phyloP scores from a whole-genome alignment of 2,888 invertebrate genomes.

The Zhengitettix transpicula region DNA sequence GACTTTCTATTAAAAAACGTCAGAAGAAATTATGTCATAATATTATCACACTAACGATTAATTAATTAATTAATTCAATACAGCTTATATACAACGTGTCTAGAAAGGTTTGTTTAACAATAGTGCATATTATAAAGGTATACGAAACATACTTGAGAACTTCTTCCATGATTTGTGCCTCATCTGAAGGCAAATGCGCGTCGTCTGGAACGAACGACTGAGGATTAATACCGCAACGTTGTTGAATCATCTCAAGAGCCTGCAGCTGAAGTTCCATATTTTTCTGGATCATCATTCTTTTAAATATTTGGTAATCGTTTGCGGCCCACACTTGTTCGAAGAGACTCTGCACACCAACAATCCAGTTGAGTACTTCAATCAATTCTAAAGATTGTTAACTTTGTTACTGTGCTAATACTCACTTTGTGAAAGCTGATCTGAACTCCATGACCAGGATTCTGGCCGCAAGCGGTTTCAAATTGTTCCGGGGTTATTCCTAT shows the following conservation, averaged over 20 bases:
- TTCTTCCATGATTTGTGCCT: constrained; percentile 27
- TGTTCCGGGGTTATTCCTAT: constrained; percentile 76
- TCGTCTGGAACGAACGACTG: constrained; percentile 37
- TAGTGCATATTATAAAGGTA: not conserved
- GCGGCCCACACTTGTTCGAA: constrained; percentile 77
- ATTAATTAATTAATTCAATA: no score
- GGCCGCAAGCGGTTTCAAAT: constrained; percentile 61
- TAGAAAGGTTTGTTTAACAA: no score
- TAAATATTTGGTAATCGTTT: constrained; percentile 78
- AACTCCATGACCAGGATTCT: constrained; percentile 29
- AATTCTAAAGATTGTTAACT: not conserved
- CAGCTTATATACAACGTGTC: no score
- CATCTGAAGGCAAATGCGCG: constrained; percentile 16
- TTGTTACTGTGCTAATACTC: constrained; percentile 11
- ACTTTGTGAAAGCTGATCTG: constrained; percentile 38
- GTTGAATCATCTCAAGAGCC: constrained; percentile 69
- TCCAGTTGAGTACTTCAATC: not conserved
- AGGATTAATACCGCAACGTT: constrained; percentile 51
- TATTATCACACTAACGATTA: no score
- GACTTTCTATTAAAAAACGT: constrained; percentile 1
- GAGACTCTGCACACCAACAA: constrained; percentile 1
- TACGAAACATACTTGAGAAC: constrained; percentile 23
- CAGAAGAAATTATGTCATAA: not conserved
- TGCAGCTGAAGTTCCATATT: constrained; percentile 83
- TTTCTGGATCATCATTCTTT: constrained; percentile 82